Base-by-base conservation (phyloP, 1,140 invertebrate species). In the Melipona quadrifasciata region DNA sequence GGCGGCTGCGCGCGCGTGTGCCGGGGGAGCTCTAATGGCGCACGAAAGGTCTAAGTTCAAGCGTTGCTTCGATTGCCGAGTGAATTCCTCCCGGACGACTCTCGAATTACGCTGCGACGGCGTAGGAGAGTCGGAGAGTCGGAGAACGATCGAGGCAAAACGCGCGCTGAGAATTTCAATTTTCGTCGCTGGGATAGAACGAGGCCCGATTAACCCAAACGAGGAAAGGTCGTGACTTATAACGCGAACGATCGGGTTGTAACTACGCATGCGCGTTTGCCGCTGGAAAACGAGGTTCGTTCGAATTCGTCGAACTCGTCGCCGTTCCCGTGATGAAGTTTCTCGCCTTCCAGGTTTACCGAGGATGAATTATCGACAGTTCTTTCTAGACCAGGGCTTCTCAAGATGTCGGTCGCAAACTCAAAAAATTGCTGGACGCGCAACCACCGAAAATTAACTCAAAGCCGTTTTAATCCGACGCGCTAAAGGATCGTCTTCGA, bases 31-130 rank as follows among this genome's bases (percentile, higher is more conserved):
- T 55, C 31, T 55, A 55, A 74, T 74, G n/a, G 51, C 47, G 47
- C 72, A 14, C n/a, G 72, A 74, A 74, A 74, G 72, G 72, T 74
- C 72, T 31, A 27, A 74, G 72, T 74, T 55, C 47, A 74, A 74
- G 72, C 27, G 51, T 31, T 74, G 19, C n/a, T 74, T 21, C 51
- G n/a, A 74, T 55, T 21, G n/a, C 24, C 24, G n/a, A 53, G 47
- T 31, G 72, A 74, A 74, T 74, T 55, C 51, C 47, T 21, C 11
- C 39, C 19, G n/a, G 51, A 31, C 21, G 72, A 21, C 72, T 74
- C n/a, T 74, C n/a, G 27, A 74, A 31, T 55, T 73, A 73, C 72
- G 72, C 72, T 51, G 6, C 71, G 34, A 47, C 34, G 21, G 10
- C 14, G 68, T 16, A 34, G 12, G 67, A 70, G 70, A 72, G n/a